phyloP scores from a whole-genome alignment of 2,113 vertebrate genomes.

The Antennarius striatus region DNA sequence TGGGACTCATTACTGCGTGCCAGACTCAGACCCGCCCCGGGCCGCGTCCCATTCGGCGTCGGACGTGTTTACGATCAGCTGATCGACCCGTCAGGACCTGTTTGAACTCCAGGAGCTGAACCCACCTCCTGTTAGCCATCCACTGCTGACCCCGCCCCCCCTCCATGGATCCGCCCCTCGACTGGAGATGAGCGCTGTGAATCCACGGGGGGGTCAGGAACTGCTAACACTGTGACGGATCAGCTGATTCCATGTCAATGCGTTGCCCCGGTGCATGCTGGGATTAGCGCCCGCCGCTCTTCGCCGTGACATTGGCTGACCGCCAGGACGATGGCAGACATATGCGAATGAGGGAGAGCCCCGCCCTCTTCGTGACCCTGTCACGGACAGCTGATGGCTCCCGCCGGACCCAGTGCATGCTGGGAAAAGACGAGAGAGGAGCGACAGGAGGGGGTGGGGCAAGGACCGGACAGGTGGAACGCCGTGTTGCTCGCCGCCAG shows the following conservation, averaged over 20 bases:
- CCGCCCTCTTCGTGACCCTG: slow-evolving; percentile 66
- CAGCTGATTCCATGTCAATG: too few species aligned
- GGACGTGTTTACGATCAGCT: too few species aligned
- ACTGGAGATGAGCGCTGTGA: too few species aligned
- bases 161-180: too few species aligned
- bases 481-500: too few species aligned
- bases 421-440: slow-evolving; percentile 25
- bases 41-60: too few species aligned
- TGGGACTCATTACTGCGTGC: slow-evolving; percentile 75
- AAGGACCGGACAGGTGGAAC: too few species aligned
- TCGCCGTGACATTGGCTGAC: slow-evolving; percentile 73
- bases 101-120: too few species aligned
- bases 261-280: slow-evolving; percentile 45
- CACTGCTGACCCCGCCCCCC: too few species aligned
- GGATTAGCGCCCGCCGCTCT: slow-evolving; percentile 32
- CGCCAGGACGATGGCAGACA: slow-evolving; percentile 76
- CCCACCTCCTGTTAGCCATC: too few species aligned
- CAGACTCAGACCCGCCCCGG: slow-evolving; percentile 28
- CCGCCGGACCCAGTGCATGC: slow-evolving; percentile 44
- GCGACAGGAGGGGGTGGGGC: slow-evolving; percentile 21
- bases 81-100: too few species aligned
- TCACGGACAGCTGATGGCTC: slow-evolving; percentile 62
- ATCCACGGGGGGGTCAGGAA: slow-evolving; percentile 20
- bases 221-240: slow-evolving; percentile 24
- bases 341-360: slow-evolving; percentile 70